phyloP scores from a whole-genome alignment of 2,888 invertebrate genomes.

The Acheta domesticus region DNA sequence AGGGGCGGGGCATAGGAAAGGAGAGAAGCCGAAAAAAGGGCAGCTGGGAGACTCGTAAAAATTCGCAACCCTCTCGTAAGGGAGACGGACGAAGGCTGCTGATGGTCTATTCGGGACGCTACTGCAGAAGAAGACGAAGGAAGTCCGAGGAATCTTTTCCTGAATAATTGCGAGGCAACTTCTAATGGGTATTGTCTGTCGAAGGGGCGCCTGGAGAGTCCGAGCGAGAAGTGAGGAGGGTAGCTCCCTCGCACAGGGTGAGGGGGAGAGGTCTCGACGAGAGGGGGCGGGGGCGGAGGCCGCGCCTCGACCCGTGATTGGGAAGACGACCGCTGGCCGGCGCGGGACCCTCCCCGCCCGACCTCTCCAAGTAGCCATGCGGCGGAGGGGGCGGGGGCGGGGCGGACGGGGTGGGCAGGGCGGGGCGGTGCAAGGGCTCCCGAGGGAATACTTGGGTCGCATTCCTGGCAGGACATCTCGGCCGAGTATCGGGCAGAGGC shows the following conservation, averaged over 20 bases:
- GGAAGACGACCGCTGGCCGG: not conserved
- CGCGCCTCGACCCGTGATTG: not conserved
- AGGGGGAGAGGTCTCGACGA: no score
- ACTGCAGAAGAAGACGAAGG: not conserved
- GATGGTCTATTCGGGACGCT: conserved; percentile 5
- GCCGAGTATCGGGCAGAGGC: not conserved
- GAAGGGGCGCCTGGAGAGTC: not conserved
- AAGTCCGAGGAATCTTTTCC: not conserved
- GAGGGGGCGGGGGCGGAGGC: no score
- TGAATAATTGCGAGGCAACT: conserved; percentile 5
- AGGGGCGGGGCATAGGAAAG: no score
- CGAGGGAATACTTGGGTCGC: conserved; percentile 8
- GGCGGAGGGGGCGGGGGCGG: not conserved
- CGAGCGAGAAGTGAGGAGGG: not conserved
- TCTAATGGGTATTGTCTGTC: conserved; percentile 18
- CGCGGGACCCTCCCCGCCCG: not conserved
- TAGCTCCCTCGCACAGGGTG: not conserved
- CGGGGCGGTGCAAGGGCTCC: not conserved
- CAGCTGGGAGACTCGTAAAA: not conserved
- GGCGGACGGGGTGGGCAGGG: no score
- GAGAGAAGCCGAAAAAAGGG: not conserved
- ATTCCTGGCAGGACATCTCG: not conserved
- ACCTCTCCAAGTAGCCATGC: not conserved
- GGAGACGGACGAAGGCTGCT: not conserved
- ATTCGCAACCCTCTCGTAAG: not conserved